Evolutionary conservation across 2,113 vertebrate genomes (phyloP), one percentile per base, ranked within the genome.

Genomic region (Microcebus ravelobensis): DNA sequence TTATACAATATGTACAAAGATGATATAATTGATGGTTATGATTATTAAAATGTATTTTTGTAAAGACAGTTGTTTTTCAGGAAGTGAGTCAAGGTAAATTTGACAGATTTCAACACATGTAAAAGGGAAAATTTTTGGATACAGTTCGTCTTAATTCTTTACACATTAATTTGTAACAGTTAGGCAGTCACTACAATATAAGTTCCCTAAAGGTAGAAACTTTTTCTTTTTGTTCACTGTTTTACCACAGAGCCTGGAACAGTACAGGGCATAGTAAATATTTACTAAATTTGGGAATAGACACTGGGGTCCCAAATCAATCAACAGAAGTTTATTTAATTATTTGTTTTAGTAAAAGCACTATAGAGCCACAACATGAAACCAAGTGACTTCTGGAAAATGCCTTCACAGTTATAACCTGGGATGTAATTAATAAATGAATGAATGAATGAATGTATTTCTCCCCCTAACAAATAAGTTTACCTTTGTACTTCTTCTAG

Each of bases 101-200:
- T 93, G 50, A 82, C 39, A 68, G 36, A 77, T 1, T 77, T 74
- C 31, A 86, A 82, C 15, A 88, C 13, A 96, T 82, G 18, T 73
- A 91, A 86, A 93, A 70, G 42, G 39, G 42, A 84, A 74, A 91
- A 76, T 81, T 94, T 96, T 65, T 96, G 27, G 61, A 7, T 93
- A 74, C 1, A 90, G 65, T 83, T 42, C 4, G 27, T 29, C 12
- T 63, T 84, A 96, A 70, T 91, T 89, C 50, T 95, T 96, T 83
- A 71, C n/a, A 76, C 13, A 92, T 91, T 90, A 91, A 83, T 86
- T 52, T 89, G 25, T 84, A 95, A 90, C 39, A 42, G 59, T 90
- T 68, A 73, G 39, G n/a, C 4, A 88, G 34, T 86, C 29, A 65
- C 34, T 65, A 84, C 52, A 91, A 63, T 34, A 42, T 52, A 92